Evolutionary conservation across 2,113 vertebrate genomes (phyloP).

Genomic region (Macaca fascicularis): DNA sequence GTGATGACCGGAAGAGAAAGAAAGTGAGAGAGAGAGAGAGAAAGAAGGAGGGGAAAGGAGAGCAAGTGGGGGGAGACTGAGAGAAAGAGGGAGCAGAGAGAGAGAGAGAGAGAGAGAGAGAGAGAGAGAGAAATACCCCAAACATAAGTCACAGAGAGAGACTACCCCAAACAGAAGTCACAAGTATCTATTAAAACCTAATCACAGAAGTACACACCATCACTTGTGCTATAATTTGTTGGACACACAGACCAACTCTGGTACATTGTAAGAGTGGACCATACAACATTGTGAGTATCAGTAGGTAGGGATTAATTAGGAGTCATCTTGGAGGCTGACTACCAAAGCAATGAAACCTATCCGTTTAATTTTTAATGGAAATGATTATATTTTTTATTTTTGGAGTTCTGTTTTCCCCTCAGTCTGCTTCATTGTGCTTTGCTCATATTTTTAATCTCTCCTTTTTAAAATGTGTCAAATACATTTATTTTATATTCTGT

Average conservation of each 20-base stretch:
- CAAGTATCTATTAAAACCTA: not conserved
- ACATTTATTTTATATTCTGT: not conserved
- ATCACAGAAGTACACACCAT: not conserved
- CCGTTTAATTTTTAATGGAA: not conserved
- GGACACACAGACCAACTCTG: not conserved
- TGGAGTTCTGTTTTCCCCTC: not conserved
- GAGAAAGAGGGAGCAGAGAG: not conserved
- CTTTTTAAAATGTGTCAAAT: not conserved
- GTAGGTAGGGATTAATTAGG: not conserved
- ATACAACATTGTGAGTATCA: not conserved
- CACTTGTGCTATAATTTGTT: not conserved
- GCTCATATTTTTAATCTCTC: not conserved
- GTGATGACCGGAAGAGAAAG: not conserved
- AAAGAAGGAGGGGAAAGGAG: not conserved
- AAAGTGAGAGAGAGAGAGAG: not conserved
- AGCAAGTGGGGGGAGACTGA: not conserved
- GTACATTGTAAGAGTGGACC: not conserved
- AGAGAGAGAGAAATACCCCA: not conserved
- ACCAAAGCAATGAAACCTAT: not conserved
- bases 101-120: too few relatives aligned
- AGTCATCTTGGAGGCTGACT: not conserved
- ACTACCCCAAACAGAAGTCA: not conserved
- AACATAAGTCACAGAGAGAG: not conserved
- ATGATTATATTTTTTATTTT: slow-evolving; percentile 5
- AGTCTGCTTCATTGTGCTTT: not conserved